A percentile compares a stretch with the other conserved stretches of the same genome.
These are phyloP conservation scores for Noctuana brunneofusca DNA, from an alignment of 2,888 invertebrate genomes.

Conservation along the genomic window DNA sequence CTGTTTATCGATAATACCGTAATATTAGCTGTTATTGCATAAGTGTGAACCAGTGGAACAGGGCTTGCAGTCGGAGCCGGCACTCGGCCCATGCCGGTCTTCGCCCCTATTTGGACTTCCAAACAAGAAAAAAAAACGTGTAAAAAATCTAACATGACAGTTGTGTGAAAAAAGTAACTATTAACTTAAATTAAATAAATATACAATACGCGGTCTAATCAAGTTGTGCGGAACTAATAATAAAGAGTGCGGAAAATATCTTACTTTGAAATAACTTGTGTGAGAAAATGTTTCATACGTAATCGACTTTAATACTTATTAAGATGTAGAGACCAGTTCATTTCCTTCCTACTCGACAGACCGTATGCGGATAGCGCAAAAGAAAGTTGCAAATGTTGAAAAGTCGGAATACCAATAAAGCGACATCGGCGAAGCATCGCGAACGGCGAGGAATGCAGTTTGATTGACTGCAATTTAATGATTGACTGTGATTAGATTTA, in stretches of 20 bases:
- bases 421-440: conserved; percentile 33
- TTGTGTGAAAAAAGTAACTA: neutral
- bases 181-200: neutral
- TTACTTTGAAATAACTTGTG: conserved; percentile 10
- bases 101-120: conserved; percentile 36
- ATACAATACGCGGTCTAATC: neutral
- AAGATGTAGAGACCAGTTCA: conserved; percentile 29
- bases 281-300: conserved; percentile 21
- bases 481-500: neutral
- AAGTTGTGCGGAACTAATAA: neutral
- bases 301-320: conserved; percentile 22
- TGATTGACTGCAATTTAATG: neutral
- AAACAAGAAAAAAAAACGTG: neutral
- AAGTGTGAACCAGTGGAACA: conserved; percentile 56
- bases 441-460: conserved; percentile 14
- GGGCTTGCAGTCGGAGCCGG: conserved; percentile 56
- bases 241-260: conserved; percentile 14
- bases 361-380: conserved; percentile 42
- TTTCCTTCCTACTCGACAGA: conserved; percentile 32
- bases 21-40: conserved; percentile 64
- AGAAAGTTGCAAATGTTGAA: conserved; percentile 55
- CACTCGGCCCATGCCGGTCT: conserved; percentile 56
- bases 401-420: conserved; percentile 43
- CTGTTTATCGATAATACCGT: conserved; percentile 62
- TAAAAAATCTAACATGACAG: neutral